Conservation (phyloP, 2,113 vertebrate species). For the Tricholaema leucomelas region DNA sequence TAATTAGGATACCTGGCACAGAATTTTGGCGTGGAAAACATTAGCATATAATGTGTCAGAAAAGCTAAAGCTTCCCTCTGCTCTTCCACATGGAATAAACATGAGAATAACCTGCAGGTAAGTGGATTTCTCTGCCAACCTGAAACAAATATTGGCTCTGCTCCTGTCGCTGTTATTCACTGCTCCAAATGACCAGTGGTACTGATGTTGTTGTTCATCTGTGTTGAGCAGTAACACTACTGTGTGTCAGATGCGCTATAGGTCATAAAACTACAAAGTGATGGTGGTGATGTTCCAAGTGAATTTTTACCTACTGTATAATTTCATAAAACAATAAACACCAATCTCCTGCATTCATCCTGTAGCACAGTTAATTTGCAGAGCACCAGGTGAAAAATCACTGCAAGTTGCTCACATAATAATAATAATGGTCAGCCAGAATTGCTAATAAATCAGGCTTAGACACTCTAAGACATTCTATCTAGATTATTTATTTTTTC, state of each 20-base stretch:
- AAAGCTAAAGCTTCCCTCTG: background rate
- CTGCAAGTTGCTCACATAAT: slow-evolving; percentile 37
- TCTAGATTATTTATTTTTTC: slow-evolving; percentile 67
- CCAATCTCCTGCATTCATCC: slow-evolving; percentile 43
- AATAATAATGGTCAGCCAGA: slow-evolving; percentile 45
- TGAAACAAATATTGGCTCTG: slow-evolving; percentile 14
- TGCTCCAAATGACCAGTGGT: slow-evolving; percentile 29
- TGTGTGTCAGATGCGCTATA: background rate
- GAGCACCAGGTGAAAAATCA: slow-evolving; percentile 58
- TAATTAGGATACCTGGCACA: slow-evolving; percentile 25
- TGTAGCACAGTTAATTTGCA: slow-evolving; percentile 46
- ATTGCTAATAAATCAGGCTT: slow-evolving; percentile 51
- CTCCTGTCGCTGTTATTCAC: slow-evolving; percentile 1
- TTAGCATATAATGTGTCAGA: background rate
- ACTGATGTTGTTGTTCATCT: slow-evolving; percentile 47
- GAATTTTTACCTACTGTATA: slow-evolving; percentile 42
- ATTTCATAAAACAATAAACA: slow-evolving; percentile 66
- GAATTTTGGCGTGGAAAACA: slow-evolving; percentile 14
- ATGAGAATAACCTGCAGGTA: slow-evolving; percentile 46
- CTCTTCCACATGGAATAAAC: slow-evolving; percentile 30
- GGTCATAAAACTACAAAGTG: slow-evolving; percentile 45
- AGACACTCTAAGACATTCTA: slow-evolving; percentile 18
- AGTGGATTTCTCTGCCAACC: slow-evolving; percentile 15
- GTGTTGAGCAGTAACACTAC: slow-evolving; percentile 12
- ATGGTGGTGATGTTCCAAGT: slow-evolving; percentile 36